Evolutionary conservation across 2,888 invertebrate genomes (phyloP).

Genomic region (Parnassius glacialis): DNA sequence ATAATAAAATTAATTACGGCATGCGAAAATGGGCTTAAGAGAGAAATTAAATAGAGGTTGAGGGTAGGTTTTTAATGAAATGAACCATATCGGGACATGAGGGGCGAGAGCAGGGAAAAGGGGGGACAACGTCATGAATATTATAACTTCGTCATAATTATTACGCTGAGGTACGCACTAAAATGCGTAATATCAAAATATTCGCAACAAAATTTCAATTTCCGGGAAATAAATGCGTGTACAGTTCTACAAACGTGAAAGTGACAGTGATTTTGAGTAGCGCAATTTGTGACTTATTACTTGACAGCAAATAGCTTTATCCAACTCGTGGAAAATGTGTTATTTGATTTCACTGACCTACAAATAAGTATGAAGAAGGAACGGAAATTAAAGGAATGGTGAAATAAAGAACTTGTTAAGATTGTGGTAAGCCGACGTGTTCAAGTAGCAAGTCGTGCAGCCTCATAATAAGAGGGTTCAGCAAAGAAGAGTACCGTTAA

Average conservation of each 20-base stretch:
- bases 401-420: constrained; percentile 60
- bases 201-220: constrained; percentile 18
- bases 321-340: constrained; percentile 4
- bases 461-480: constrained; percentile 71
- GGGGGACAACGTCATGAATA: constrained; percentile 6
- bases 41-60: constrained; percentile 20
- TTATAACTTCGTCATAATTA: constrained; percentile 24
- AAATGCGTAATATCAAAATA: constrained; percentile 12
- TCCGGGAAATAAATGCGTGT: constrained; percentile 12
- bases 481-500: constrained; percentile 43
- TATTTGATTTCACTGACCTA: constrained; percentile 28
- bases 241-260: constrained; percentile 4
- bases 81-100: constrained; percentile 2
- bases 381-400: constrained; percentile 29
- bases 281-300: constrained; percentile 19
- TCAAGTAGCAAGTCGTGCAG: constrained; percentile 69
- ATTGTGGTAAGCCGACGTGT: constrained; percentile 74
- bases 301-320: constrained; percentile 13
- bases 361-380: constrained; percentile 27
- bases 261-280: constrained; percentile 17
- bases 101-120: background rate
- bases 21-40: constrained; percentile 5
- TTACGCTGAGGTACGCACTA: constrained; percentile 12
- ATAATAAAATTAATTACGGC: too few species aligned
- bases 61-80: constrained; percentile 17